Percentiles rank a stretch among this genome's conserved stretches.
phyloP scores from a whole-genome alignment of 2,888 invertebrate species.

The Drosophila nr. fundita region DNA sequence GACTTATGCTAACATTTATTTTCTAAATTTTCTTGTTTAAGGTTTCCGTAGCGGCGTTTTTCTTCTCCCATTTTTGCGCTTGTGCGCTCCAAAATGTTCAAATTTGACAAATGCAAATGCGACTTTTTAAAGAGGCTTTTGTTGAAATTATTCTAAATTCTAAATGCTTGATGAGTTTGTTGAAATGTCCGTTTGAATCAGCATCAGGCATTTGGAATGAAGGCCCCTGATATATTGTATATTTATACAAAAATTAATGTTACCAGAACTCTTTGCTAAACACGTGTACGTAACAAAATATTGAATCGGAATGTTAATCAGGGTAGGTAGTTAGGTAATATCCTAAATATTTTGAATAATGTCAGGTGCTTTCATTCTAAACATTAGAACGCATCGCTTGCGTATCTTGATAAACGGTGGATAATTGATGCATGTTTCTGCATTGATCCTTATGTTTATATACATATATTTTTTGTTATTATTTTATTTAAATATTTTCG shows the following conservation, averaged over 20 bases:
- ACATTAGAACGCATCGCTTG: slow-evolving; percentile 19
- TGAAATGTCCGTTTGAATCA: slow-evolving; percentile 28
- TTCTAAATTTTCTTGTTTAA: slow-evolving; percentile 55
- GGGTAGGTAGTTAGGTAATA: too few relatives aligned
- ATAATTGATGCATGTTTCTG: slow-evolving; percentile 41
- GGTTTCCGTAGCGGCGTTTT: slow-evolving; percentile 78
- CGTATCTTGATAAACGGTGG: slow-evolving; percentile 36
- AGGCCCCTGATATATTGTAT: slow-evolving; percentile 18
- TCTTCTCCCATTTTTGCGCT: slow-evolving; percentile 44
- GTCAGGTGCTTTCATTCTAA: slow-evolving; percentile 45
- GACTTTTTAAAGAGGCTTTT: slow-evolving; percentile 13
- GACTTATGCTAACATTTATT: slow-evolving; percentile 46
- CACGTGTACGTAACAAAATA: slow-evolving; percentile 1
- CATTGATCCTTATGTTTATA: slow-evolving; percentile 28
- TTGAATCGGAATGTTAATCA: not conserved
- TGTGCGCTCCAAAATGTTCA: slow-evolving; percentile 43
- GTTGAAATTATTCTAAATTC: slow-evolving; percentile 11
- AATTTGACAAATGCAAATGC: slow-evolving; percentile 34
- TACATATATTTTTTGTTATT: slow-evolving; percentile 23
- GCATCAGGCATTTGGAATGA: slow-evolving; percentile 31
- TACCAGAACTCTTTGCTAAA: slow-evolving; percentile 1
- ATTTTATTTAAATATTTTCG: slow-evolving; percentile 20
- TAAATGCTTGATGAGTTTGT: slow-evolving; percentile 22
- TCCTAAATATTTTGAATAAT: slow-evolving; percentile 16
- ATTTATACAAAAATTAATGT: not conserved